Conservation (phyloP, 2,797 vertebrate species). For the Pipistrellus kuhlii region DNA sequence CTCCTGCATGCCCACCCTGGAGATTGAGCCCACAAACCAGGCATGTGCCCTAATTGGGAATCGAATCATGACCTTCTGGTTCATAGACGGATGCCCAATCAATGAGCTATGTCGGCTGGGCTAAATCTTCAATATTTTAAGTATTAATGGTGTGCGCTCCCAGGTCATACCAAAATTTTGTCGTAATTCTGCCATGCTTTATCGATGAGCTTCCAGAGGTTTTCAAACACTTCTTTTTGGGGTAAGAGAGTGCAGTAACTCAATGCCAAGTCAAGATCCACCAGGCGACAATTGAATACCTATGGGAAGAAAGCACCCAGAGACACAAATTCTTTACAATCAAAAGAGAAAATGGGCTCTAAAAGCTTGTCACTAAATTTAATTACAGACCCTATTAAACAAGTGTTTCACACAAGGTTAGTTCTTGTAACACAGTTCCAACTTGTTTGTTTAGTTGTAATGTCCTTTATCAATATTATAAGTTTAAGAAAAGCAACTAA, state of each 20-base stretch:
- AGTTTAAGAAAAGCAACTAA: neutral
- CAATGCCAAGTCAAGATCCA: slow-evolving; percentile 94
- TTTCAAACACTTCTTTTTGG: slow-evolving; percentile 91
- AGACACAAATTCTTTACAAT: slow-evolving; percentile 14
- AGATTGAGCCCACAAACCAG: too few relatives aligned
- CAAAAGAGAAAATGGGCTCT: neutral
- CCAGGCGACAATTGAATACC: slow-evolving; percentile 95
- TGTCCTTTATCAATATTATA: neutral
- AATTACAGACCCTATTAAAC: neutral
- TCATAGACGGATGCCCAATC: too few relatives aligned
- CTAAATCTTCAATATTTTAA: neutral
- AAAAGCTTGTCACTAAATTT: neutral
- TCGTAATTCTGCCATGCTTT: slow-evolving; percentile 96
- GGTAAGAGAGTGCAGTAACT: slow-evolving; percentile 94
- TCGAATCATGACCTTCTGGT: too few relatives aligned
- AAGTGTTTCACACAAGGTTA: neutral
- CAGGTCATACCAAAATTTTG: slow-evolving; percentile 92
- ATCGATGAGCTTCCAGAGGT: slow-evolving; percentile 95
- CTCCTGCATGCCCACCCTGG: too few relatives aligned
- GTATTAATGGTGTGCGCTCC: neutral
- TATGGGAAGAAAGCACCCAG: slow-evolving; percentile 75
- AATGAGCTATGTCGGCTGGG: too few relatives aligned
- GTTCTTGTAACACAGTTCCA: neutral
- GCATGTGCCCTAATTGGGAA: too few relatives aligned
- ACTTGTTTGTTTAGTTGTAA: neutral